These are phyloP conservation scores for Alitta virens DNA, from an alignment of 2,888 invertebrate species.

Conservation along the genomic window DNA sequence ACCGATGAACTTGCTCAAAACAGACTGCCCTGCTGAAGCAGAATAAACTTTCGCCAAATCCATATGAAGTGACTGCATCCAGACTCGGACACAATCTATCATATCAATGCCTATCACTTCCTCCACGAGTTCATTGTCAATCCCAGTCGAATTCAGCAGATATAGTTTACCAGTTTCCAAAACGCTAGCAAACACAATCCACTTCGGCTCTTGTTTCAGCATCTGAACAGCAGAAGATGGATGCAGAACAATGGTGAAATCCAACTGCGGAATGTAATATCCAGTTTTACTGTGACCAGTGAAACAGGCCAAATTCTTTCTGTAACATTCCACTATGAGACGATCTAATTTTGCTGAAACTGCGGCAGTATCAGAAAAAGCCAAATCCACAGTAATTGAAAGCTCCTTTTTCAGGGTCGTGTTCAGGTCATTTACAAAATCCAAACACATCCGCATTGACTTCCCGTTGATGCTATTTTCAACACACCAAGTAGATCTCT, in stretches of 20 bases:
- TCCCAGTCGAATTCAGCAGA: slow-evolving; percentile 39
- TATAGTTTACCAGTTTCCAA: slow-evolving; percentile 40
- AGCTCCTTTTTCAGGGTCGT: slow-evolving; percentile 27
- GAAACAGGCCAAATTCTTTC: not conserved
- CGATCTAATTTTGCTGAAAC: not conserved
- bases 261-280: slow-evolving; percentile 31
- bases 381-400: not conserved
- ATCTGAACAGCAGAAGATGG: slow-evolving; percentile 41
- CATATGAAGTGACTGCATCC: slow-evolving; percentile 21
- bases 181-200: slow-evolving; percentile 41
- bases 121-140: slow-evolving; percentile 28
- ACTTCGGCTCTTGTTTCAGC: slow-evolving; percentile 36
- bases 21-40: no score
- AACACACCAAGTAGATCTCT: slow-evolving; percentile 22
- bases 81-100: no score
- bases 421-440: slow-evolving; percentile 36
- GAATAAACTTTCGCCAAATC: slow-evolving; percentile 4
- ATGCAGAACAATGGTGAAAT: slow-evolving; percentile 27
- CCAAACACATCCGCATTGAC: slow-evolving; percentile 39
- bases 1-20: no score
- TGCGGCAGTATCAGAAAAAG: not conserved
- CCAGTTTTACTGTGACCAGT: slow-evolving; percentile 30
- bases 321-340: not conserved
- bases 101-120: no score
- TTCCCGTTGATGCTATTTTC: slow-evolving; percentile 52